Conservation (phyloP, 2,113 vertebrate species). For the mouse (Mus musculus) region DNA sequence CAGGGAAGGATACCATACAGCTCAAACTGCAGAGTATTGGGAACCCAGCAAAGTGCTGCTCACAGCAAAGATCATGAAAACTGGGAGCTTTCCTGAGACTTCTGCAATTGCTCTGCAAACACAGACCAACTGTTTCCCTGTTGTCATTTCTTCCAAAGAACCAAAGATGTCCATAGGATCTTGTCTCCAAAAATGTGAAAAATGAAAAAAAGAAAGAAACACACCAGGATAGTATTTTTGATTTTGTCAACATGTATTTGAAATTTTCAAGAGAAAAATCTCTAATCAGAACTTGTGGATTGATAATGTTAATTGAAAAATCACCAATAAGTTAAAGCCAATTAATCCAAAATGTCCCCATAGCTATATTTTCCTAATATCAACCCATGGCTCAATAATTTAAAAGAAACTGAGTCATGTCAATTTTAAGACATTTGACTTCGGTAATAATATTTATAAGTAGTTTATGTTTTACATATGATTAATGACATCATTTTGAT, state of each 20-base stretch:
- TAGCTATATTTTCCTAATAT: not conserved
- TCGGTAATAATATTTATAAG: not conserved
- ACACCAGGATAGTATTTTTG: not conserved
- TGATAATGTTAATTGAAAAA: not conserved
- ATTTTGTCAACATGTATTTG: not conserved
- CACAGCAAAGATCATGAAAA: not conserved
- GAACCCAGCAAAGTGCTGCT: not conserved
- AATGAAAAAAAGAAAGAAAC: not conserved
- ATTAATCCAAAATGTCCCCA: not conserved
- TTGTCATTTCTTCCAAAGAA: conserved; percentile 22
- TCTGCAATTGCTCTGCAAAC: not conserved
- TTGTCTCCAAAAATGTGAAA: not conserved
- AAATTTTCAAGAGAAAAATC: conserved; percentile 31
- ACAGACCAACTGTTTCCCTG: not conserved
- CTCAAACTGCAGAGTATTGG: not conserved
- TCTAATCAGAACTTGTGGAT: not conserved
- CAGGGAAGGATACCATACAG: not conserved
- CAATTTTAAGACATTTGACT: conserved; percentile 5
- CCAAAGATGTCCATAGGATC: not conserved
- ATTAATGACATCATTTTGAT: not conserved
- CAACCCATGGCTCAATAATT: not conserved
- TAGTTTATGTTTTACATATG: not conserved
- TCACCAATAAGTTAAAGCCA: not conserved
- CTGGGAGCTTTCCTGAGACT: not conserved
- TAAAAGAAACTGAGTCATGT: conserved; percentile 23